These are phyloP conservation scores for Drosophila dives DNA, from an alignment of 2,888 invertebrate species.

Conservation along the genomic window DNA sequence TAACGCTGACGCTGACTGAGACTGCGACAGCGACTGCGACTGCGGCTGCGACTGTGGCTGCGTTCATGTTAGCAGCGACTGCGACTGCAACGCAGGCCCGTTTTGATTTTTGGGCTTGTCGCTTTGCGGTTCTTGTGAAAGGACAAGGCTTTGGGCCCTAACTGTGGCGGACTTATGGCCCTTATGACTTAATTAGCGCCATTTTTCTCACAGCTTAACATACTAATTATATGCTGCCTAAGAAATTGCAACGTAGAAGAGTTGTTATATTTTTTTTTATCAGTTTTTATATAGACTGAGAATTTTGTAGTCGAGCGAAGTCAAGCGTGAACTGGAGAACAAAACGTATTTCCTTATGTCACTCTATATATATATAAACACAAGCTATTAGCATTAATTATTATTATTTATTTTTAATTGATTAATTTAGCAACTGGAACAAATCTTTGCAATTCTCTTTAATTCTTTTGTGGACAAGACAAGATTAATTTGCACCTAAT, in stretches of 20 bases:
- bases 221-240: conserved; percentile 20
- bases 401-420: neutral
- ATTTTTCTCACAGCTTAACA: conserved; percentile 24
- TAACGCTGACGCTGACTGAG: conserved; percentile 28
- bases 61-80: conserved; percentile 4
- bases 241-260: too few relatives aligned
- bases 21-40: conserved; percentile 14
- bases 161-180: conserved; percentile 22
- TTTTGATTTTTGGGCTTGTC: conserved; percentile 52
- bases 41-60: conserved; percentile 19
- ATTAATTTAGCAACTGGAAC: neutral
- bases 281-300: neutral
- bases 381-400: neutral
- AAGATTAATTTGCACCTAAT: neutral
- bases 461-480: neutral
- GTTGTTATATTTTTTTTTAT: neutral
- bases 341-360: conserved; percentile 2
- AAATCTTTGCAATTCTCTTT: neutral
- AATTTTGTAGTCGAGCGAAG: neutral
- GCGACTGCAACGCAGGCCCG: neutral
- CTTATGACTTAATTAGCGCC: conserved; percentile 57
- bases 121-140: conserved; percentile 26
- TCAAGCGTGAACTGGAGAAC: neutral
- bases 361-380: neutral
- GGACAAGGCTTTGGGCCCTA: conserved; percentile 24